Conservation (phyloP, 2,888 invertebrate genomes). For the Amblyjoppa fuscipennis region DNA sequence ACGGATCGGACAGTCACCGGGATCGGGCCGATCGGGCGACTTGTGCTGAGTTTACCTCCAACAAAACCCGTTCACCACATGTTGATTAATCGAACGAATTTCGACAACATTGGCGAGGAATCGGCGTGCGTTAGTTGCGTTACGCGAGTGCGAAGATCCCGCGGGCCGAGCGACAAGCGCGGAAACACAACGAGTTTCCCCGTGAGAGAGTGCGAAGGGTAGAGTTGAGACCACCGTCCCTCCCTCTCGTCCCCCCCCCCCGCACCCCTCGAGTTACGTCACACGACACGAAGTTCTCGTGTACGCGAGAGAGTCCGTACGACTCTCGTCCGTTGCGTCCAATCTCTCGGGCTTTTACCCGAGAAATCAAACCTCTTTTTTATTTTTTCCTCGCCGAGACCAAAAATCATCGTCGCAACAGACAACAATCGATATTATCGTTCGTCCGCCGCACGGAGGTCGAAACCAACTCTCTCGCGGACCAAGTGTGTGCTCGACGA, state of each 20-base stretch:
- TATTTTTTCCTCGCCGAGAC: conserved; percentile 16
- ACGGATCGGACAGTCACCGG: conserved; percentile 75
- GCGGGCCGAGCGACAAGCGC: neutral
- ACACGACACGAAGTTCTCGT: conserved; percentile 67
- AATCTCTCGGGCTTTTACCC: conserved; percentile 41
- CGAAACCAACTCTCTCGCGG: neutral
- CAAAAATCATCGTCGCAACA: neutral
- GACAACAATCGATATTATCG: neutral
- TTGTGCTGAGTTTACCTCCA: conserved; percentile 72
- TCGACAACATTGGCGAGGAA: conserved; percentile 69
- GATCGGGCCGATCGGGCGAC: conserved; percentile 80
- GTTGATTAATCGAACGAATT: conserved; percentile 78
- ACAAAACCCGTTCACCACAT: conserved; percentile 76
- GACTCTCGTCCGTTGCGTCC: conserved; percentile 61
- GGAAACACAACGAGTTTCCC: conserved; percentile 8
- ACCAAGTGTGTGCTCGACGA: conserved; percentile 13
- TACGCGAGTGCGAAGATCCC: conserved; percentile 65
- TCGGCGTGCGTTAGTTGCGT: conserved; percentile 72
- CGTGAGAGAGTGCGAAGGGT: conserved; percentile 26
- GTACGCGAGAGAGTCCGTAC: conserved; percentile 61
- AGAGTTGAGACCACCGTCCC: neutral
- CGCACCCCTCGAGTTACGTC: conserved; percentile 65
- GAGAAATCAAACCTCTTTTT: conserved; percentile 13
- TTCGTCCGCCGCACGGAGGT: neutral
- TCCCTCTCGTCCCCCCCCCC: neutral